Conservation (phyloP, 1,140 invertebrate genomes). For the Drosophila grimshawi region DNA sequence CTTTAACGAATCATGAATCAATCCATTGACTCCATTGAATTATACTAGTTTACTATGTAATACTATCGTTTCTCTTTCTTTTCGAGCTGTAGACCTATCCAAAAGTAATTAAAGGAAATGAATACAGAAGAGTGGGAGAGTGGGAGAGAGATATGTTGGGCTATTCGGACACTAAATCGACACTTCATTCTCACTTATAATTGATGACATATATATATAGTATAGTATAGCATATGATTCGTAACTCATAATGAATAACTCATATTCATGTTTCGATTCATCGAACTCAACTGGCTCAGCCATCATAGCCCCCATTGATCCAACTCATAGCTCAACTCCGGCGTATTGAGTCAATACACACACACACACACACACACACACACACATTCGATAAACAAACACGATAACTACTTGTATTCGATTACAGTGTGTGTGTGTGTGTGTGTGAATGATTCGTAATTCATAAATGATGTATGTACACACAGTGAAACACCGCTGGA, state of each 20-base stretch:
- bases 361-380: too few species aligned
- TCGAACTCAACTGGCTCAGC: not conserved
- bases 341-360: too few species aligned
- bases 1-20: constrained; percentile 1
- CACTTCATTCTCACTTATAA: not conserved
- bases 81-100: not conserved
- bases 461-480: constrained; percentile 4
- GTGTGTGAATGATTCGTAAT: constrained; percentile 2
- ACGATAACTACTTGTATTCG: not conserved
- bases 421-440: not conserved
- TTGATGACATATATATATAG: not conserved
- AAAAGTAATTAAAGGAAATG: not conserved
- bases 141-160: not conserved
- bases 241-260: not conserved
- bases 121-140: too few species aligned
- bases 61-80: not conserved
- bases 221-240: not conserved
- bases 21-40: not conserved
- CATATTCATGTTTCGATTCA: not conserved
- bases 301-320: not conserved
- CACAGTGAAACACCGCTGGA: constrained; percentile 39
- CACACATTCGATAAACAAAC: not conserved
- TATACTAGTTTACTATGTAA: not conserved
- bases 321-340: too few species aligned
- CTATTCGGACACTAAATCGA: not conserved